Evolutionary conservation across 2,113 vertebrate genomes (phyloP).

Genomic region (Poeciliopsis prolifica): DNA sequence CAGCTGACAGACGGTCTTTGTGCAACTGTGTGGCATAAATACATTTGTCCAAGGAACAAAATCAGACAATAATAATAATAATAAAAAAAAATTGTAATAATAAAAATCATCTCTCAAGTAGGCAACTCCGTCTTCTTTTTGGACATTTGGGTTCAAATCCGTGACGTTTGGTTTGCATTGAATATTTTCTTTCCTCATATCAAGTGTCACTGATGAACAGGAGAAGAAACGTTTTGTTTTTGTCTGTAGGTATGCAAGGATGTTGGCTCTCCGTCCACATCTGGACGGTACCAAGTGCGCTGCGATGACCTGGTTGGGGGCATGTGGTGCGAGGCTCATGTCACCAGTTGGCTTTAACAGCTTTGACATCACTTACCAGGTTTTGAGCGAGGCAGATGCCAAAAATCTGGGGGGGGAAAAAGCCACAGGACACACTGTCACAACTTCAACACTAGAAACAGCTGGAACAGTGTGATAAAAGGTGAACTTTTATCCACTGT

Average conservation of each 20-base stretch:
- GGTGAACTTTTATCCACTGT: no score
- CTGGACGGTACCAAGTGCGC: conserved; percentile 35
- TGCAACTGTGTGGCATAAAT: conserved; percentile 59
- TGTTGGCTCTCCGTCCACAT: conserved; percentile 23
- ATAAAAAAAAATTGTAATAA: conserved; percentile 1
- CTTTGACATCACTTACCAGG: conserved; percentile 87
- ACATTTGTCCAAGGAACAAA: conserved; percentile 37
- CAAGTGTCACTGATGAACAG: conserved; percentile 29
- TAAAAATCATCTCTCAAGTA: conserved; percentile 25
- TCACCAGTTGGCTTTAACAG: conserved; percentile 94
- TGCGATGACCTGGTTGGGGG: conserved; percentile 18
- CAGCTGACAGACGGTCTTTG: conserved; percentile 45
- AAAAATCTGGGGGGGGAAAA: conserved; percentile 79
- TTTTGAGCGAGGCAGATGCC: conserved; percentile 93
- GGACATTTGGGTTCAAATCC: conserved; percentile 55
- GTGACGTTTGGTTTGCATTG: conserved; percentile 47
- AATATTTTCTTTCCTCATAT: conserved; percentile 20
- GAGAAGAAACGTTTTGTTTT: conserved; percentile 13
- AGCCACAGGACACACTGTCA: not conserved
- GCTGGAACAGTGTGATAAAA: not conserved
- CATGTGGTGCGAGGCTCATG: conserved; percentile 17
- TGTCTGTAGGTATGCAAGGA: conserved; percentile 22
- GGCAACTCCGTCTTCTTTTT: conserved; percentile 37
- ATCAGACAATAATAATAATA: conserved; percentile 3
- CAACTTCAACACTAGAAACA: conserved; percentile 23